phyloP scores from a whole-genome alignment of 2,113 vertebrate species.

The Tragelaphus strepsiceros region DNA sequence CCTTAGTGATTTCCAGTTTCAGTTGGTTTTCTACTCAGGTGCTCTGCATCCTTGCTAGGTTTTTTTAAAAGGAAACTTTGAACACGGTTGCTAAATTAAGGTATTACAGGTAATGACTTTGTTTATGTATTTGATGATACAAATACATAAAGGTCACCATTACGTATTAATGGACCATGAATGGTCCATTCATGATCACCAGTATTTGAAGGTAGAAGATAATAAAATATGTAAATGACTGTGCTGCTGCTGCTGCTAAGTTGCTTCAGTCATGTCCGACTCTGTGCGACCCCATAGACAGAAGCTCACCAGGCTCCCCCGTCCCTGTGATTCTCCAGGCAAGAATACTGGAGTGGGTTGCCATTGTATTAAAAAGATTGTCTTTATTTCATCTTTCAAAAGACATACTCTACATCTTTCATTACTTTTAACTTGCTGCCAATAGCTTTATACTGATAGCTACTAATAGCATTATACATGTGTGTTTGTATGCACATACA shows the following conservation, averaged over 20 bases:
- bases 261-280: too few relatives aligned
- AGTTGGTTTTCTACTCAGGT: background rate
- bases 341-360: too few relatives aligned
- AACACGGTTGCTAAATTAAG: background rate
- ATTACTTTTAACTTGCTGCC: background rate
- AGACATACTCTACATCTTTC: background rate
- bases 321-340: too few relatives aligned
- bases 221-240: background rate
- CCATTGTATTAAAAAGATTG: background rate
- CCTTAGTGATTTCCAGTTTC: background rate
- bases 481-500: background rate
- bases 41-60: background rate
- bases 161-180: too few relatives aligned
- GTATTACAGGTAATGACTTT: background rate
- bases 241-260: too few relatives aligned
- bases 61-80: background rate
- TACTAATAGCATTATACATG: background rate
- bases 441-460: background rate
- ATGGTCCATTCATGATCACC: background rate
- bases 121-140: background rate
- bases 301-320: too few relatives aligned
- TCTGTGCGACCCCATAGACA: too few relatives aligned
- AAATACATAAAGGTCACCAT: too few relatives aligned
- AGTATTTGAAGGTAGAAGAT: background rate
- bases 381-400: background rate